Evolutionary conservation across 2,888 invertebrate species (phyloP).

Genomic region (Nymphalis c-album): DNA sequence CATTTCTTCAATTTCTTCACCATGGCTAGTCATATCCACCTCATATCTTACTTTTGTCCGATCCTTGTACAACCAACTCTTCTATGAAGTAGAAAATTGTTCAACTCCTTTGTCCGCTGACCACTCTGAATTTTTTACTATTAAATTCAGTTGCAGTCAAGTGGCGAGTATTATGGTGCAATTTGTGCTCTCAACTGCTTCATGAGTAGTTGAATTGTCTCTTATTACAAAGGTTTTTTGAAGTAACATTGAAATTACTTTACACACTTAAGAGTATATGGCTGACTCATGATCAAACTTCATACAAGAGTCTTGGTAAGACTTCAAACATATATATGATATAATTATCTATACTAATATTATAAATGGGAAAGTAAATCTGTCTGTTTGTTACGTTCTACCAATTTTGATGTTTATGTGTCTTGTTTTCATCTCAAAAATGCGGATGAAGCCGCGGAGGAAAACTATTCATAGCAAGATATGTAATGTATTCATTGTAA

Average conservation of each 20-base stretch:
- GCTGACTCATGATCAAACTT: too few species aligned
- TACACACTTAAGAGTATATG: neutral
- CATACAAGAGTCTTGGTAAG: too few species aligned
- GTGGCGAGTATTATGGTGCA: slow-evolving; percentile 33
- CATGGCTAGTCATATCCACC: neutral
- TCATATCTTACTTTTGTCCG: neutral
- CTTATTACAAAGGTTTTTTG: slow-evolving; percentile 25
- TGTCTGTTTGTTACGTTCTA: too few species aligned
- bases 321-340: too few species aligned
- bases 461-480: too few species aligned
- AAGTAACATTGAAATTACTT: slow-evolving; percentile 4
- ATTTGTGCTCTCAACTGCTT: slow-evolving; percentile 29
- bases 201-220: slow-evolving; percentile 28
- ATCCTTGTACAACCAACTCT: slow-evolving; percentile 46
- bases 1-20: neutral
- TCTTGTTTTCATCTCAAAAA: too few species aligned
- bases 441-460: too few species aligned
- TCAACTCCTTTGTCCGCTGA: slow-evolving; percentile 74
- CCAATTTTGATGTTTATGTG: too few species aligned
- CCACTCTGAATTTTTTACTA: slow-evolving; percentile 72
- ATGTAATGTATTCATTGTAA: too few species aligned
- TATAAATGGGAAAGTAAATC: too few species aligned
- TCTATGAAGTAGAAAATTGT: slow-evolving; percentile 74
- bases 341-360: too few species aligned
- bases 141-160: slow-evolving; percentile 56